These are phyloP conservation scores for Desmophyllum pertusum DNA, from an alignment of 92 coral and sea anemone species.

Conservation along the genomic window DNA sequence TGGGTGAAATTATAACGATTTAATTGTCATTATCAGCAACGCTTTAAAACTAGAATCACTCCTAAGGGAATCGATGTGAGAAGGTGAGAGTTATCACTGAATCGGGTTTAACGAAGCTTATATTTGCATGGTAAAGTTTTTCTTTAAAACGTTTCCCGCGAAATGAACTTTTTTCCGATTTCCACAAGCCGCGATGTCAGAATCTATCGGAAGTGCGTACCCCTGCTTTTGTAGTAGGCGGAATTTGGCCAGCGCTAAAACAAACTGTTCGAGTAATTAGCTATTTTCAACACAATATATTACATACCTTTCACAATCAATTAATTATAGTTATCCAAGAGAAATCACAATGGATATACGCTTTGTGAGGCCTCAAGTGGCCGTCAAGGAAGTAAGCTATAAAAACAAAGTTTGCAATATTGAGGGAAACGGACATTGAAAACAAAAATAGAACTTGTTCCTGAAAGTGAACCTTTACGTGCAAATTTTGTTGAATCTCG, in stretches of 20 bases:
- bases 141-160: conserved; percentile 25
- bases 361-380: neutral
- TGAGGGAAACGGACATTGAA: neutral
- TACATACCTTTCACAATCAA: conserved; percentile 68
- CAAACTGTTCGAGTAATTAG: conserved; percentile 74
- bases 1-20: conserved; percentile 34
- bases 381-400: conserved; percentile 9
- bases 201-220: conserved; percentile 55
- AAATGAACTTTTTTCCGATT: conserved; percentile 10
- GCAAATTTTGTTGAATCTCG: neutral
- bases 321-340: conserved; percentile 42
- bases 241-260: conserved; percentile 58
- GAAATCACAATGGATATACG: neutral
- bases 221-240: conserved; percentile 69
- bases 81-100: neutral
- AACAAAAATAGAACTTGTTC: neutral
- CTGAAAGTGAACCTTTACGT: neutral
- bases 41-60: conserved; percentile 15
- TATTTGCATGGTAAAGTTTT: neutral
- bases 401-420: conserved; percentile 1
- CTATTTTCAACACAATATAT: conserved; percentile 58
- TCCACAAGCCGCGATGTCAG: conserved; percentile 38
- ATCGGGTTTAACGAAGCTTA: neutral
- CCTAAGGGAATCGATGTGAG: neutral
- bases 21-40: conserved; percentile 32